These are phyloP conservation scores for Clangula hyemalis DNA, from an alignment of 2,797 vertebrate species.

Conservation along the genomic window DNA sequence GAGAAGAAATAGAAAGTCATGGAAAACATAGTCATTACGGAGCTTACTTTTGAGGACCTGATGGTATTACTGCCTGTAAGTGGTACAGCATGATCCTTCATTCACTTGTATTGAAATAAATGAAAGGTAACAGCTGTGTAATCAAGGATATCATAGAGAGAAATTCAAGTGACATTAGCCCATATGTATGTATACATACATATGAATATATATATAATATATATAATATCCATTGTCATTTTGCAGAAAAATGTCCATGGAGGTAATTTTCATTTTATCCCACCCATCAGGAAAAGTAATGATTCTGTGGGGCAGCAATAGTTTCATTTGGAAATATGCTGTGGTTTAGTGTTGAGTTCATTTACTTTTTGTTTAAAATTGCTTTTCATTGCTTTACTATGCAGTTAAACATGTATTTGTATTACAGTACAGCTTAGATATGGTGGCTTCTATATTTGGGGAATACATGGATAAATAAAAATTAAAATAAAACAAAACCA, in stretches of 20 bases:
- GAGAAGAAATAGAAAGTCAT: not conserved
- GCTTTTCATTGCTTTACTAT: not conserved
- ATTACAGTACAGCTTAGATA: not conserved
- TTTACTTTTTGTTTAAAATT: constrained; percentile 19
- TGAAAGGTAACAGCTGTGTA: not conserved
- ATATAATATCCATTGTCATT: not conserved
- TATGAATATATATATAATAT: not conserved
- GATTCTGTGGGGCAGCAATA: not conserved
- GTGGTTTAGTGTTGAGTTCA: not conserved
- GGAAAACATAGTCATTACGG: not conserved
- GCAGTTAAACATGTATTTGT: not conserved
- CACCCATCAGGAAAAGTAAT: not conserved
- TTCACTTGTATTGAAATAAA: not conserved
- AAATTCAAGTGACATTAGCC: not conserved
- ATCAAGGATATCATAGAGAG: not conserved
- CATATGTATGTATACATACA: fast-evolving
- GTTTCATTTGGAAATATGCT: constrained; percentile 23
- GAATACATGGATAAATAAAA: constrained; percentile 36
- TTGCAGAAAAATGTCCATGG: not conserved
- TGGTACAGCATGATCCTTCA: not conserved
- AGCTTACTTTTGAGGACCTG: not conserved
- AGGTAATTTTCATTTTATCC: not conserved
- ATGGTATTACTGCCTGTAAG: not conserved
- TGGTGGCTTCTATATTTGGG: constrained; percentile 8
- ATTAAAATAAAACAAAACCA: constrained; percentile 46